Evolutionary conservation across 1,140 invertebrate genomes (phyloP).

Genomic region (Eriocheir sinensis): DNA sequence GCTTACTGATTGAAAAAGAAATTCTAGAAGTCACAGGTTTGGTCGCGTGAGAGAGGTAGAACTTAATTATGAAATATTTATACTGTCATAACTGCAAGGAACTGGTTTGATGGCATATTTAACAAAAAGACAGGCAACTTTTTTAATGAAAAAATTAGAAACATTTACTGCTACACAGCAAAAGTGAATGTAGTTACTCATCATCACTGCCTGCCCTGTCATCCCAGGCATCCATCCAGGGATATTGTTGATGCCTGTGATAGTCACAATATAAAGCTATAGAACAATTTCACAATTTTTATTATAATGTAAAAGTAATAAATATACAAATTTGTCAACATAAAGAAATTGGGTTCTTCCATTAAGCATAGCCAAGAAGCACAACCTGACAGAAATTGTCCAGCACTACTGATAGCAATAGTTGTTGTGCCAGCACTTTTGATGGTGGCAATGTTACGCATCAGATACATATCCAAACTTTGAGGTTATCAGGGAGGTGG

Average conservation of each 20-base stretch:
- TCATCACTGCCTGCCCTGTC: no score
- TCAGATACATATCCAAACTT: background rate
- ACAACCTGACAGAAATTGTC: background rate
- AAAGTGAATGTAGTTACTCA: no score
- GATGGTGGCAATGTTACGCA: background rate
- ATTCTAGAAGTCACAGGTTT: conserved; percentile 61
- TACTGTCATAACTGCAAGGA: background rate
- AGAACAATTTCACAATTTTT: background rate
- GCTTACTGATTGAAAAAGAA: conserved; percentile 80
- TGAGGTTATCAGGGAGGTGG: background rate
- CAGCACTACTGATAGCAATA: background rate
- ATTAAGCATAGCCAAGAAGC: background rate
- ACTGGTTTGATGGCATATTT: no score
- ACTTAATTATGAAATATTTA: background rate
- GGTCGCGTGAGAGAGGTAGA: conserved; percentile 39
- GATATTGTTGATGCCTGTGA: no score
- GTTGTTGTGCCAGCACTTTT: background rate
- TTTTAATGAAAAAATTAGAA: no score
- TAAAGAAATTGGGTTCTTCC: background rate
- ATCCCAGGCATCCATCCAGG: no score
- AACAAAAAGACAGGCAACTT: no score
- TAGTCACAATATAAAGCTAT: no score
- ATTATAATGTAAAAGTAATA: background rate
- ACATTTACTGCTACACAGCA: no score
- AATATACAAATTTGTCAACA: background rate